Evolutionary conservation across 2,797 vertebrate genomes (phyloP).

Genomic region (Taenioides sp.): DNA sequence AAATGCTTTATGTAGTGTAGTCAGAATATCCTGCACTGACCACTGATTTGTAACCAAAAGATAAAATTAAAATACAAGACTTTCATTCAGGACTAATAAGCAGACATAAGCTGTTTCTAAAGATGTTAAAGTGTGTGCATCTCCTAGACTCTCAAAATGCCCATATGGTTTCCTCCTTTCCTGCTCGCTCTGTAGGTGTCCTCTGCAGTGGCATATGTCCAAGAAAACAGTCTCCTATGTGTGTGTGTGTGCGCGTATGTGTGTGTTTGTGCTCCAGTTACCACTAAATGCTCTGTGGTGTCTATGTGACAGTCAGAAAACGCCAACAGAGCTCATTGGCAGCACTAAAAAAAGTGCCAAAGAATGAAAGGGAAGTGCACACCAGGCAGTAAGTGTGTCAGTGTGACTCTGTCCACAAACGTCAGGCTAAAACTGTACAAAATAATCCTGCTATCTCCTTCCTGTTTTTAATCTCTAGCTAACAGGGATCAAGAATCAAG

Average conservation of each 20-base stretch:
- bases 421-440: constrained; percentile 57
- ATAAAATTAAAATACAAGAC: not conserved
- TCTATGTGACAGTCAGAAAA: constrained; percentile 42
- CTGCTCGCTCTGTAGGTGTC: constrained; percentile 42
- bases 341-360: constrained; percentile 39
- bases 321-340: constrained; percentile 60
- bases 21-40: not conserved
- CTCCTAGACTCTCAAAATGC: constrained; percentile 17
- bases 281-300: constrained; percentile 45
- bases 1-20: too few species aligned
- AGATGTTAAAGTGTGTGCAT: constrained; percentile 20
- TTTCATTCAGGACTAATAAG: not conserved
- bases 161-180: constrained; percentile 40
- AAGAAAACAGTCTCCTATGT: constrained; percentile 24
- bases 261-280: constrained; percentile 5
- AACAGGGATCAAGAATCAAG: not conserved
- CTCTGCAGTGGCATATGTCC: constrained; percentile 48
- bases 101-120: not conserved
- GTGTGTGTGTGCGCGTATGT: constrained; percentile 10
- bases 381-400: constrained; percentile 69
- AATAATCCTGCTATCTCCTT: constrained; percentile 40
- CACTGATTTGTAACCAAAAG: not conserved
- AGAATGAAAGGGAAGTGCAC: constrained; percentile 26
- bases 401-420: constrained; percentile 68
- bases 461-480: constrained; percentile 39